A percentile compares a stretch with the other conserved stretches of the same genome.
phyloP scores from a whole-genome alignment of 2,113 vertebrate genomes.

The Peucedramus taeniatus region DNA sequence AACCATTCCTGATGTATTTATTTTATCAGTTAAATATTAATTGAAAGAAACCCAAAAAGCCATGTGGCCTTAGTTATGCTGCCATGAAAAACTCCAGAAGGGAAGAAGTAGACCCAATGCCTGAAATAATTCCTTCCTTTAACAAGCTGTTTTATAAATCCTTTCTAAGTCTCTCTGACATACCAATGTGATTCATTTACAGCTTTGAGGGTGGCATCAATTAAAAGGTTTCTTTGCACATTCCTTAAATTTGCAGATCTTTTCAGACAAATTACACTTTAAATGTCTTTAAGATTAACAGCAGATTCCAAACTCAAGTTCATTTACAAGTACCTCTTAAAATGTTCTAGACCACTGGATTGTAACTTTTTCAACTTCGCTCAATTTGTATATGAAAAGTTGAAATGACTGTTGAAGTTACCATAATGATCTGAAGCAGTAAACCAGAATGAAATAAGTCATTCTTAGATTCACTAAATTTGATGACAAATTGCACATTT shows the following conservation, averaged over 20 bases:
- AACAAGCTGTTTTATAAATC: neutral
- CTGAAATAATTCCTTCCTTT: neutral
- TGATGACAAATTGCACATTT: neutral
- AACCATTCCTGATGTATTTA: fast-evolving
- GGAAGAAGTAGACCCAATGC: neutral
- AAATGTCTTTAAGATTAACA: neutral
- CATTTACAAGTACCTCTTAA: neutral
- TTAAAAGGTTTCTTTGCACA: neutral
- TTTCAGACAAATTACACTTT: neutral
- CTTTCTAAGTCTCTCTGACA: neutral
- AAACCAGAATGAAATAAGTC: constrained; percentile 40
- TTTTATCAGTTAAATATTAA: neutral
- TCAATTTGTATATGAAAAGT: constrained; percentile 13
- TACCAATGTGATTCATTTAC: neutral
- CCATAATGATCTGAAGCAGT: neutral
- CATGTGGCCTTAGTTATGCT: neutral
- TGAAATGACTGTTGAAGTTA: neutral
- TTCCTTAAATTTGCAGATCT: neutral
- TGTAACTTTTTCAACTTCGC: neutral
- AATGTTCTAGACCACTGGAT: constrained; percentile 24
- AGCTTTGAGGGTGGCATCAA: neutral
- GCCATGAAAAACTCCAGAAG: neutral
- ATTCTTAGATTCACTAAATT: constrained; percentile 4
- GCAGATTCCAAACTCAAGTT: neutral
- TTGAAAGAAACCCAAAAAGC: neutral